Evolutionary conservation across 2,113 vertebrate genomes (phyloP).

Genomic region (Excalfactoria chinensis): DNA sequence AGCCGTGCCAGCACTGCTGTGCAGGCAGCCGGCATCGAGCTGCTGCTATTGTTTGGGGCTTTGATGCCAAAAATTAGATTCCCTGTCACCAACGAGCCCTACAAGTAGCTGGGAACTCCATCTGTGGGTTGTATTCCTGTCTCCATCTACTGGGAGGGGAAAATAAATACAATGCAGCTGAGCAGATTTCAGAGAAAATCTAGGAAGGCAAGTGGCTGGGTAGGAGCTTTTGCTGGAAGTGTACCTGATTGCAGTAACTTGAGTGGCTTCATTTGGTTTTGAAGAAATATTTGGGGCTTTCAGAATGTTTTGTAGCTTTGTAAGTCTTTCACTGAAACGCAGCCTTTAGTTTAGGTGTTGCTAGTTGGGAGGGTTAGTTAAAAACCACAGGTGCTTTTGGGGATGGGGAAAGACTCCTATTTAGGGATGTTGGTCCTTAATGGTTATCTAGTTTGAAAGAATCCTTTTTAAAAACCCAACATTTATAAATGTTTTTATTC

Average conservation of each 20-base stretch:
- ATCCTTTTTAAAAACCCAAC: not conserved
- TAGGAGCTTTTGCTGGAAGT: not conserved
- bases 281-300: not conserved
- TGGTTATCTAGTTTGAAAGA: not conserved
- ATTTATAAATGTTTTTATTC: not conserved
- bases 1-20: not conserved
- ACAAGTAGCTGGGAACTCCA: accelerated
- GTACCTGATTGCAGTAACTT: not conserved
- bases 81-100: not conserved
- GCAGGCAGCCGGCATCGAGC: not conserved
- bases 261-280: not conserved
- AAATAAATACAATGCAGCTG: not conserved
- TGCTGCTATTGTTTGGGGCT: not conserved
- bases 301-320: not conserved
- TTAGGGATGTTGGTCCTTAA: not conserved
- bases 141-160: not conserved
- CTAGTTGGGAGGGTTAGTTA: not conserved
- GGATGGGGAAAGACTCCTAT: not conserved
- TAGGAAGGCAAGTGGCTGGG: not conserved
- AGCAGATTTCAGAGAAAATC: not conserved
- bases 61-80: not conserved
- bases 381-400: not conserved
- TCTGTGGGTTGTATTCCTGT: not conserved
- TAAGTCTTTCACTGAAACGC: not conserved
- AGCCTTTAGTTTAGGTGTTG: not conserved